Evolutionary conservation across 2,888 invertebrate genomes (phyloP).

Genomic region (Sinotaia quadrata): DNA sequence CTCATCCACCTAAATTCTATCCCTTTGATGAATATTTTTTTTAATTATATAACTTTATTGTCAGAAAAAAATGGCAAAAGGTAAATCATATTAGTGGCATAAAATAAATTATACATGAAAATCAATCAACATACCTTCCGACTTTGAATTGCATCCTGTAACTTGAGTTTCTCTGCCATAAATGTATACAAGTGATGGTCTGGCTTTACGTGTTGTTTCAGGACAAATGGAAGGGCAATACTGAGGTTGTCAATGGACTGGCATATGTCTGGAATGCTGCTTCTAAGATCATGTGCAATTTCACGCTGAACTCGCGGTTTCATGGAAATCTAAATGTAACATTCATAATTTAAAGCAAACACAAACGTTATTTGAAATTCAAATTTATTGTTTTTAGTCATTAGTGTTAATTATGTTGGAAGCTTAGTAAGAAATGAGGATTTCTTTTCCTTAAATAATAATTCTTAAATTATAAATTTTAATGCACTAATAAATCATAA

Average conservation of each 20-base stretch:
- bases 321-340: slow-evolving; percentile 33
- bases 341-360: too few relatives aligned
- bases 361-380: too few relatives aligned
- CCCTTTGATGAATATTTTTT: not conserved
- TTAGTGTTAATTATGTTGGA: too few relatives aligned
- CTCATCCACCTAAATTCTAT: not conserved
- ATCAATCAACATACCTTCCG: slow-evolving; percentile 46
- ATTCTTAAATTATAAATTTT: too few relatives aligned
- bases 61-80: too few relatives aligned
- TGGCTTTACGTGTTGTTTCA: slow-evolving; percentile 39
- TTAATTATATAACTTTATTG: not conserved
- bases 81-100: too few relatives aligned
- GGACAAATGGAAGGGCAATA: slow-evolving; percentile 45
- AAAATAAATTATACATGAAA: too few relatives aligned
- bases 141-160: slow-evolving; percentile 40
- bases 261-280: slow-evolving; percentile 41
- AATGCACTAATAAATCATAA: too few relatives aligned
- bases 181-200: slow-evolving; percentile 41
- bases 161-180: slow-evolving; percentile 52
- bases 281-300: slow-evolving; percentile 39
- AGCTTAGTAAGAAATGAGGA: too few relatives aligned
- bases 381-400: too few relatives aligned
- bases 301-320: slow-evolving; percentile 38
- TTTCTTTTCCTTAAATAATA: too few relatives aligned
- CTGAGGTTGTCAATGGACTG: slow-evolving; percentile 45